phyloP scores from a whole-genome alignment of 2,888 invertebrate genomes.

The Oxycera nigricornis region DNA sequence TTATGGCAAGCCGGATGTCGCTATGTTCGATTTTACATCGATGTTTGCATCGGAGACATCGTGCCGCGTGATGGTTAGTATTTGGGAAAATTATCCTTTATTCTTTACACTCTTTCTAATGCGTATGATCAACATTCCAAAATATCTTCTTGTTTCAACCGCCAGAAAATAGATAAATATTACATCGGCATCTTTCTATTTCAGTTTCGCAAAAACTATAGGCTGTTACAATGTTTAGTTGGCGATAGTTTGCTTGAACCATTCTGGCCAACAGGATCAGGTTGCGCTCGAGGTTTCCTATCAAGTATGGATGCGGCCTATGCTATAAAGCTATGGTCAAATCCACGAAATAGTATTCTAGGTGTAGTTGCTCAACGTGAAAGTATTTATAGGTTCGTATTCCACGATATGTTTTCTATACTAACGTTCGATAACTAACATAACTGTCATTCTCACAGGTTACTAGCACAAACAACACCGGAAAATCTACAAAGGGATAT shows the following conservation, averaged over 20 bases:
- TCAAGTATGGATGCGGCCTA: conserved; percentile 96
- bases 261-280: conserved; percentile 99
- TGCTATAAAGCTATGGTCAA: conserved; percentile 86
- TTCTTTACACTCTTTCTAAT: background rate
- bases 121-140: background rate
- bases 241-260: conserved; percentile 97
- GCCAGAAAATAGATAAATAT: background rate
- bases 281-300: conserved; percentile 96
- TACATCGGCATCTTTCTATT: background rate
- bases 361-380: conserved; percentile 94
- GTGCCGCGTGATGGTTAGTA: conserved; percentile 74
- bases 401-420: background rate
- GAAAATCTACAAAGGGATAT: conserved; percentile 93
- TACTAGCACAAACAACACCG: conserved; percentile 92
- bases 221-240: conserved; percentile 86
- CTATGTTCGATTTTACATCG: conserved; percentile 98
- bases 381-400: conserved; percentile 80
- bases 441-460: conserved; percentile 46
- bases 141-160: background rate
- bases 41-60: conserved; percentile 98
- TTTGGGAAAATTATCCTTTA: background rate
- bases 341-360: conserved; percentile 68
- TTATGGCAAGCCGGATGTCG: conserved; percentile 96
- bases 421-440: background rate
- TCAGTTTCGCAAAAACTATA: conserved; percentile 70